These are phyloP conservation scores for Balanococcus diminutus DNA, from an alignment of 2,888 invertebrate species.

Conservation along the genomic window DNA sequence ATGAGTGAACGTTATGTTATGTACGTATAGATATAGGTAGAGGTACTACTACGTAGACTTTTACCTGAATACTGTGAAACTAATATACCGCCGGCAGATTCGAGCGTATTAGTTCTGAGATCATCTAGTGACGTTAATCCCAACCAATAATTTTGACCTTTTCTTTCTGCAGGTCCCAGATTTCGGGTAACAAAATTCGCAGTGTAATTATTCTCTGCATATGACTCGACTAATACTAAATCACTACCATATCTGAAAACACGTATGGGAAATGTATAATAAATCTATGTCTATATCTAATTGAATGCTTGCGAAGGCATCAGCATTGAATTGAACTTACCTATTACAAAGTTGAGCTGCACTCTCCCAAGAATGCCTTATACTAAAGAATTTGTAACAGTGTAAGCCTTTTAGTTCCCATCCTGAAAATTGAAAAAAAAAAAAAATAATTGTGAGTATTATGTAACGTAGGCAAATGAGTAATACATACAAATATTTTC, in stretches of 20 bases:
- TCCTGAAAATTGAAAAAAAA: slow-evolving; percentile 69
- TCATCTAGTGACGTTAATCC: slow-evolving; percentile 90
- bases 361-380: slow-evolving; percentile 94
- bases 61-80: slow-evolving; percentile 90
- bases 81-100: slow-evolving; percentile 87
- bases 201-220: slow-evolving; percentile 89
- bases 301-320: background rate
- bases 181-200: slow-evolving; percentile 74
- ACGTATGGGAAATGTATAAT: slow-evolving; percentile 43
- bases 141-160: slow-evolving; percentile 77
- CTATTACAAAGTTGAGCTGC: slow-evolving; percentile 93
- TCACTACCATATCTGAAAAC: slow-evolving; percentile 90
- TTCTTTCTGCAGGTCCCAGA: slow-evolving; percentile 64
- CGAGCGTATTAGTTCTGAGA: slow-evolving; percentile 90
- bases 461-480: too few relatives aligned
- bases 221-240: slow-evolving; percentile 87
- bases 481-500: too few relatives aligned
- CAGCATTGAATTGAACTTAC: slow-evolving; percentile 65
- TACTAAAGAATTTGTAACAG: slow-evolving; percentile 95
- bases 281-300: background rate
- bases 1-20: background rate
- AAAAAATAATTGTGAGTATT: slow-evolving; percentile 17
- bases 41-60: slow-evolving; percentile 34
- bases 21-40: background rate
- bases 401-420: slow-evolving; percentile 90